These are phyloP conservation scores for Strix aluco DNA, from an alignment of 2,113 vertebrate genomes.

Conservation along the genomic window DNA sequence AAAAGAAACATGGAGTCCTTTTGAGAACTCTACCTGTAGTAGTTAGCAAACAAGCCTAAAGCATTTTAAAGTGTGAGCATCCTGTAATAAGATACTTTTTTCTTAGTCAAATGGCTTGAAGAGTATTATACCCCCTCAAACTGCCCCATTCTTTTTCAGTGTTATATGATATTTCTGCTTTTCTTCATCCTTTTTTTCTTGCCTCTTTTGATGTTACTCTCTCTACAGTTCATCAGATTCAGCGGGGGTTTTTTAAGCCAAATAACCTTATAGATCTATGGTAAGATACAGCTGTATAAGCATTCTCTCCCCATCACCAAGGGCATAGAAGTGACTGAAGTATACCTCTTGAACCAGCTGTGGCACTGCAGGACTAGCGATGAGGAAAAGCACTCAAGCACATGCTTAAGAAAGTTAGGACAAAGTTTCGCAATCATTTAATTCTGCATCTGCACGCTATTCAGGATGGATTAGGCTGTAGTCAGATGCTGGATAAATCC, in stretches of 20 bases:
- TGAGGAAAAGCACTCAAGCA: background rate
- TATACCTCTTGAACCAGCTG: background rate
- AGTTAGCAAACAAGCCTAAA: background rate
- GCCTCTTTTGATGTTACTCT: background rate
- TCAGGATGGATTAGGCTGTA: background rate
- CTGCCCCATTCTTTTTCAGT: background rate
- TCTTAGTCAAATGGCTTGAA: background rate
- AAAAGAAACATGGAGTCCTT: background rate
- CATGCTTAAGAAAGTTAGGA: background rate
- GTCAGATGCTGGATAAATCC: background rate
- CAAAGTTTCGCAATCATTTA: background rate
- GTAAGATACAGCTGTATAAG: background rate
- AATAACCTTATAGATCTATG: background rate
- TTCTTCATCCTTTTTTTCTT: background rate
- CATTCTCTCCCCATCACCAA: background rate
- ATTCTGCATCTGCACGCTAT: background rate
- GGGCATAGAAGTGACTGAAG: background rate
- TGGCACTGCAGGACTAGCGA: constrained; percentile 44
- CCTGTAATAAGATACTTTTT: background rate
- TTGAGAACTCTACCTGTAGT: background rate
- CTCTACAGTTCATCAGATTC: background rate
- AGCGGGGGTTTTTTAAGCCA: background rate
- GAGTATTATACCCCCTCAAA: background rate
- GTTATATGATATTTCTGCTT: background rate
- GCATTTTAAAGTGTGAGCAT: background rate